Conservation (phyloP, 2,797 vertebrate species). For the Aldrovandia affinis region DNA sequence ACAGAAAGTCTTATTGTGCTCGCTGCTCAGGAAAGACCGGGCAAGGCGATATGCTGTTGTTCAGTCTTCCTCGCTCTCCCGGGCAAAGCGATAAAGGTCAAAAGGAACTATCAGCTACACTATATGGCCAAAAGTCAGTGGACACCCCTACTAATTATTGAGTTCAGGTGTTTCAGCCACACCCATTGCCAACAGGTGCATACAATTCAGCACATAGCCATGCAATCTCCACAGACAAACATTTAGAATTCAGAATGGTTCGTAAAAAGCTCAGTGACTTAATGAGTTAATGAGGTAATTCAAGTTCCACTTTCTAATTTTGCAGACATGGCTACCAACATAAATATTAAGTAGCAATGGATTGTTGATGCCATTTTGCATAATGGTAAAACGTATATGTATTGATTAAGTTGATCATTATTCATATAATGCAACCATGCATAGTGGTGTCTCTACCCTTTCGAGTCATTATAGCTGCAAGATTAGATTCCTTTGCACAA, state of each 20-base stretch:
- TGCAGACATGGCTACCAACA: conserved; percentile 20
- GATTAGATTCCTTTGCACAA: not conserved
- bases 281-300: conserved; percentile 30
- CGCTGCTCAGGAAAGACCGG: too few species aligned
- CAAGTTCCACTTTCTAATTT: conserved; percentile 1
- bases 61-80: too few species aligned
- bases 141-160: too few species aligned
- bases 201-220: not conserved
- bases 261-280: conserved; percentile 5
- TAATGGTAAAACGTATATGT: not conserved
- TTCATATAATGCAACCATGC: not conserved
- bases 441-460: not conserved
- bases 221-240: too few species aligned
- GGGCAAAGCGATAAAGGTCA: too few species aligned
- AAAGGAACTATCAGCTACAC: too few species aligned
- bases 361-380: conserved; percentile 17
- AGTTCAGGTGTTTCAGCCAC: too few species aligned
- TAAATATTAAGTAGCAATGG: conserved; percentile 6
- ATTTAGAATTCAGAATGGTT: too few species aligned
- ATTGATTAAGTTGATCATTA: not conserved
- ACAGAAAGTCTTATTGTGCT: too few species aligned
- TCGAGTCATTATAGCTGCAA: not conserved
- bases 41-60: not conserved
- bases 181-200: too few species aligned
- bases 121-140: too few species aligned